Evolutionary conservation across 1,140 invertebrate genomes (phyloP).

Genomic region (Dendroctonus valens): DNA sequence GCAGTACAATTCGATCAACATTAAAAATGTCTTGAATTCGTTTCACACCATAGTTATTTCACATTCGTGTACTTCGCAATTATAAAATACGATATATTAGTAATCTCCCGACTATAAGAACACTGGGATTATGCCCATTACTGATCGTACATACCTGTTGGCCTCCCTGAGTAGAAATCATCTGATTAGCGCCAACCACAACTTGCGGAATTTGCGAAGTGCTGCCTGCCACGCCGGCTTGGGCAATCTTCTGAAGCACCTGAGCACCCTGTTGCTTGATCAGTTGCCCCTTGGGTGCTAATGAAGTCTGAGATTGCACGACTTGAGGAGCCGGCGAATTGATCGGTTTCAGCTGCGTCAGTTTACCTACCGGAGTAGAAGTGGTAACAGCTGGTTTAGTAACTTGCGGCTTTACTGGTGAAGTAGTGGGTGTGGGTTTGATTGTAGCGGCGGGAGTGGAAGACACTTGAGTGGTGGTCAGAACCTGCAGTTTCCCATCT

Average conservation of each 20-base stretch:
- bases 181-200: conserved; percentile 44
- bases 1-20: no score
- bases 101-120: no score
- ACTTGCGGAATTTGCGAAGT: conserved; percentile 44
- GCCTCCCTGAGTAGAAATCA: conserved; percentile 41
- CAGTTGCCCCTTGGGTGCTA: conserved; percentile 15
- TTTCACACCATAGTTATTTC: no score
- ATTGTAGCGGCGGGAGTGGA: conserved; percentile 11
- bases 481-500: conserved; percentile 88
- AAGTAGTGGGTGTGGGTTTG: conserved; percentile 43
- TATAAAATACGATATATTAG: no score
- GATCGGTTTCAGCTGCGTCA: conserved; percentile 40
- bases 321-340: conserved; percentile 27
- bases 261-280: conserved; percentile 35
- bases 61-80: no score
- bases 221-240: conserved; percentile 39
- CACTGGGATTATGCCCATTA: no score
- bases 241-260: conserved; percentile 41
- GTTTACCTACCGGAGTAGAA: conserved; percentile 44
- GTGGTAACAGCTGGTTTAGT: conserved; percentile 43
- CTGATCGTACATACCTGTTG: conserved; percentile 39
- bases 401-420: conserved; percentile 38
- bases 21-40: no score
- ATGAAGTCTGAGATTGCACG: conserved; percentile 24
- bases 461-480: conserved; percentile 57